Conservation (phyloP, 2,113 vertebrate genomes). For the Mus spicilegus region DNA sequence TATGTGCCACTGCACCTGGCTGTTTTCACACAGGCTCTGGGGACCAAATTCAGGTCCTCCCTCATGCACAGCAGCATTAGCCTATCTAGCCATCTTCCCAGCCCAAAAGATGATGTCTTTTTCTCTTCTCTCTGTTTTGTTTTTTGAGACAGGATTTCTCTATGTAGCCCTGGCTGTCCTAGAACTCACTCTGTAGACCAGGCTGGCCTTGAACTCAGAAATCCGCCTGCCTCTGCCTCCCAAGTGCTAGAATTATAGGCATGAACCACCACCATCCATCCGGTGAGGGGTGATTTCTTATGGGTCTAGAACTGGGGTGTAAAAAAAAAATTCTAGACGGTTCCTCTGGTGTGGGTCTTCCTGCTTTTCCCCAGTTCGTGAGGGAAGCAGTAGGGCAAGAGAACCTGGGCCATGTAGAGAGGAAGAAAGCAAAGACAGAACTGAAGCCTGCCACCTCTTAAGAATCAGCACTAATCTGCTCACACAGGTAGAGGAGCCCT, state of each 20-base stretch:
- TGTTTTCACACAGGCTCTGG: not conserved
- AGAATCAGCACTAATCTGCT: not conserved
- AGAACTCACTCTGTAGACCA: not conserved
- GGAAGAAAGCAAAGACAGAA: not conserved
- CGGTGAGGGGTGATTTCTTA: not conserved
- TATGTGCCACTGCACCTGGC: not conserved
- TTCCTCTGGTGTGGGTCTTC: not conserved
- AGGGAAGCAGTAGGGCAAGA: not conserved
- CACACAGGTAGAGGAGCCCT: not conserved
- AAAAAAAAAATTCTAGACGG: not conserved
- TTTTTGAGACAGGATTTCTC: not conserved
- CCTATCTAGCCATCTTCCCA: not conserved
- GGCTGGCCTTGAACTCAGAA: not conserved
- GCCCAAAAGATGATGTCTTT: not conserved
- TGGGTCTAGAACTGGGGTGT: not conserved
- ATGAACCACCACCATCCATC: not conserved
- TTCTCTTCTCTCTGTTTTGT: not conserved
- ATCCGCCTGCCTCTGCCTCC: not conserved
- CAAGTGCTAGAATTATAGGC: not conserved
- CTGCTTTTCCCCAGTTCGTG: not conserved
- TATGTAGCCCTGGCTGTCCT: not conserved
- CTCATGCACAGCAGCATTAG: not conserved
- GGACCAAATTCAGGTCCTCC: not conserved
- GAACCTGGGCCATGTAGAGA: not conserved
- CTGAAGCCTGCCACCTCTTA: not conserved